Conservation (phyloP, 2,888 invertebrate genomes). For the Exephanes ischioxanthus region DNA sequence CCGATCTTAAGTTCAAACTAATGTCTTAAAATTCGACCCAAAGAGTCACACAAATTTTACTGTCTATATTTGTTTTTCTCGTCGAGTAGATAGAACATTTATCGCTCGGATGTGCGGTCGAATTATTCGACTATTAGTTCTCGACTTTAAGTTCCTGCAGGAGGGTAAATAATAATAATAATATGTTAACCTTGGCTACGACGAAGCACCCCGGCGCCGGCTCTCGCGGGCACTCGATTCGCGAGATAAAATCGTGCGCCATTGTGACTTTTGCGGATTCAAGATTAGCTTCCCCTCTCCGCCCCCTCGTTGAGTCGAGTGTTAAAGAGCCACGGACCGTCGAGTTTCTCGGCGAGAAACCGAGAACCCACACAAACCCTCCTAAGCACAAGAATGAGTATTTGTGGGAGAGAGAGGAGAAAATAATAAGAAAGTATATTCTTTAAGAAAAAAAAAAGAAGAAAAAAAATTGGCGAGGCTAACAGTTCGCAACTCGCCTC, state of each 20-base stretch:
- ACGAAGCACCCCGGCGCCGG: background rate
- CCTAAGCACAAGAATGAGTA: background rate
- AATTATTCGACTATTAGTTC: too few species aligned
- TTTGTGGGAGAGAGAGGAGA: background rate
- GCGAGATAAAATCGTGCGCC: constrained; percentile 53
- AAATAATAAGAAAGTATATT: background rate
- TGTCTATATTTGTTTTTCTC: too few species aligned
- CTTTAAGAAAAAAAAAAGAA: background rate
- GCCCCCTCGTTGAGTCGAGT: background rate
- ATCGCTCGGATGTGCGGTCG: too few species aligned
- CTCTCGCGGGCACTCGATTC: constrained; percentile 35
- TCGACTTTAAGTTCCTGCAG: too few species aligned
- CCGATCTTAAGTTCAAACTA: too few species aligned
- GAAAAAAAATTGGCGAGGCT: constrained; percentile 21
- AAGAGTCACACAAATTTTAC: too few species aligned
- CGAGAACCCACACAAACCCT: constrained; percentile 1
- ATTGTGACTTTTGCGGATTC: constrained; percentile 53
- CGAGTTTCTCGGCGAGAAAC: constrained; percentile 22
- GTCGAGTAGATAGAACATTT: too few species aligned
- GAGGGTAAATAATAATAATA: too few species aligned
- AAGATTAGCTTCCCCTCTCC: constrained; percentile 40
- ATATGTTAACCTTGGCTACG: constrained; percentile 39
- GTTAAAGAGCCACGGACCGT: background rate
- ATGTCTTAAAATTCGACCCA: too few species aligned
- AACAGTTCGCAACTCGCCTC: constrained; percentile 27